A percentile compares a stretch with the other conserved stretches of the same genome.
Conservation (phyloP, 2,113 vertebrate species). For the Aspidoscelis tigris region DNA sequence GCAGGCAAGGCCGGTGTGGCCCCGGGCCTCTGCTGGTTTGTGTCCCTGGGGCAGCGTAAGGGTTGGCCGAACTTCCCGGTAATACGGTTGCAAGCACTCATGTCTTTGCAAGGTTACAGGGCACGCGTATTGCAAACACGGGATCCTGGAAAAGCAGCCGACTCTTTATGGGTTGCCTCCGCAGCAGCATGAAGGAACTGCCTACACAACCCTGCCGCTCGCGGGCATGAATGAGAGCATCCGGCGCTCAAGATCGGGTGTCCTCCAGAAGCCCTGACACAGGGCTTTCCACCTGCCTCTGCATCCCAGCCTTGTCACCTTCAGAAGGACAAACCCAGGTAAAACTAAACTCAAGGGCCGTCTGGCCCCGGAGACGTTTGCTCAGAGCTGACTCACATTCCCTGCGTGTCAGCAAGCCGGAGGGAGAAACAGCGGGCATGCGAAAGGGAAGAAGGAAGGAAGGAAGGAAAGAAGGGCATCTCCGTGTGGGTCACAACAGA, state of each 20-base stretch:
- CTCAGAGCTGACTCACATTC: slow-evolving; percentile 1
- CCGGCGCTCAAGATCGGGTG: not conserved
- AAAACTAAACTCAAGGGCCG: not conserved
- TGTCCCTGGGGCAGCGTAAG: no score
- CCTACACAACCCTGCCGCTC: no score
- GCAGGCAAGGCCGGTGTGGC: no score
- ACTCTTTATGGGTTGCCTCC: not conserved
- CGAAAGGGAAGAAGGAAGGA: not conserved
- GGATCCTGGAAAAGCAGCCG: no score
- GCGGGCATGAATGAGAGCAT: no score
- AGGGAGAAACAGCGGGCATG: not conserved
- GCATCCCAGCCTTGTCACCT: not conserved
- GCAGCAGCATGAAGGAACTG: not conserved
- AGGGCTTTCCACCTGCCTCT: not conserved
- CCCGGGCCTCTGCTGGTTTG: no score
- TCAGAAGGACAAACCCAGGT: not conserved
- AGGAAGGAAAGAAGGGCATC: no score
- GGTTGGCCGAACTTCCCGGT: no score
- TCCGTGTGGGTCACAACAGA: not conserved
- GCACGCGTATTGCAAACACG: no score
- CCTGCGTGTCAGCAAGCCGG: not conserved
- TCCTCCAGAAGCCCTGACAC: not conserved
- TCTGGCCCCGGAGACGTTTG: not conserved
- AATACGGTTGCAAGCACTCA: no score
- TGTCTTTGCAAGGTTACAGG: no score